Evolutionary conservation across 2,797 vertebrate genomes (phyloP).

Genomic region (Phoxinus dragarum): DNA sequence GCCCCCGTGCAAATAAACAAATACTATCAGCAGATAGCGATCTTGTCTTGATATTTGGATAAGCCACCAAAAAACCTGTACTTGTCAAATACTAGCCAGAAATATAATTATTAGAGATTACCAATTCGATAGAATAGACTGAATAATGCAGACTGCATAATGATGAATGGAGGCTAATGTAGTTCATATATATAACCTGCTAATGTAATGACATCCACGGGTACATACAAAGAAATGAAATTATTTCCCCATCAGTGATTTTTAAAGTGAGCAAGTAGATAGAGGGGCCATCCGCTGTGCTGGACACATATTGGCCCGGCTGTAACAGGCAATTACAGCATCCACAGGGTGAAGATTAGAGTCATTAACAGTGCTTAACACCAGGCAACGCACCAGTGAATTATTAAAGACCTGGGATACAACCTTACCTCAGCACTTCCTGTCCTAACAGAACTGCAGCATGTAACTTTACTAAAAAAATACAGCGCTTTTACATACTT

Average conservation of each 20-base stretch:
- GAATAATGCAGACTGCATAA: conserved; percentile 29
- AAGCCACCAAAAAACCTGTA: background rate
- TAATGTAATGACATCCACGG: conserved; percentile 12
- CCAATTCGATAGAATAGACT: conserved; percentile 7
- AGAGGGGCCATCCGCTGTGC: conserved; percentile 25
- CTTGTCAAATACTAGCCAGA: background rate
- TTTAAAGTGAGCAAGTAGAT: conserved; percentile 39
- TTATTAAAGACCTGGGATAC: conserved; percentile 57
- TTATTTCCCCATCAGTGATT: conserved; percentile 34
- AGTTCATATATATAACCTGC: conserved; percentile 36
- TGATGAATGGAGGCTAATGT: conserved; percentile 29
- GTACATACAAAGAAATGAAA: conserved; percentile 16
- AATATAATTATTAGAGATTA: conserved; percentile 32
- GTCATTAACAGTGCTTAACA: conserved; percentile 59
- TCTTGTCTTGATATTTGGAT: background rate
- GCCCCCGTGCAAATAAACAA: background rate
- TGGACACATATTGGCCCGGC: conserved; percentile 46
- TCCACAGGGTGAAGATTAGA: conserved; percentile 54
- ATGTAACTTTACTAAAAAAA: background rate
- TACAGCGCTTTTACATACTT: background rate
- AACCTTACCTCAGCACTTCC: conserved; percentile 47
- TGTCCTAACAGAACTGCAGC: conserved; percentile 14
- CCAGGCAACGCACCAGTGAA: conserved; percentile 55
- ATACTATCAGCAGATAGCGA: background rate
- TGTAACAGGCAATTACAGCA: conserved; percentile 56